Conservation (phyloP, 2,113 vertebrate species). For the Chroicocephalus ridibundus region DNA sequence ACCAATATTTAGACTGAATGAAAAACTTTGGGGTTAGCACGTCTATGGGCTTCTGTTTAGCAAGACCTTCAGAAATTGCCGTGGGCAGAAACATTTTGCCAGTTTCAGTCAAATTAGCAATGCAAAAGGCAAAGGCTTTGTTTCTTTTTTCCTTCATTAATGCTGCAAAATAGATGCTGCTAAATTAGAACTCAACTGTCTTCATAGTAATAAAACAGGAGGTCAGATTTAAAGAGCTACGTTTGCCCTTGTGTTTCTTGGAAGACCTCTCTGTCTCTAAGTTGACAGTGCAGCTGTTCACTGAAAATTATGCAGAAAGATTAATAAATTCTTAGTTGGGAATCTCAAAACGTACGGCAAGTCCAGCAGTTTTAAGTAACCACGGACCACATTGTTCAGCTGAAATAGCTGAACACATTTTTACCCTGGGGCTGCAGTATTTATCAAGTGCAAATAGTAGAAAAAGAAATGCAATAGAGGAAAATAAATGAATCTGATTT, state of each 20-base stretch:
- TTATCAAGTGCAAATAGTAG: neutral
- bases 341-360: slow-evolving; percentile 2
- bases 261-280: slow-evolving; percentile 70
- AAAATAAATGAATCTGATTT: slow-evolving; percentile 25
- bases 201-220: slow-evolving; percentile 38
- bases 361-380: neutral
- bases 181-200: slow-evolving; percentile 16
- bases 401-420: neutral
- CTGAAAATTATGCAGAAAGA: slow-evolving; percentile 59
- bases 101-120: neutral
- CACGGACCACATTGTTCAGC: neutral
- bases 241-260: slow-evolving; percentile 69
- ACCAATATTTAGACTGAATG: neutral
- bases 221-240: slow-evolving; percentile 35
- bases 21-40: neutral
- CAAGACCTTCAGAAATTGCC: neutral
- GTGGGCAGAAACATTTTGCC: neutral
- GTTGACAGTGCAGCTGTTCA: slow-evolving; percentile 72
- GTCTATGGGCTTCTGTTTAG: neutral
- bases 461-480: neutral
- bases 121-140: neutral
- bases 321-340: slow-evolving; percentile 22
- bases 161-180: neutral
- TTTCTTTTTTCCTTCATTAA: neutral
- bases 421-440: neutral